These are phyloP conservation scores for Heterotis niloticus DNA, from an alignment of 2,113 vertebrate genomes.

Conservation along the genomic window DNA sequence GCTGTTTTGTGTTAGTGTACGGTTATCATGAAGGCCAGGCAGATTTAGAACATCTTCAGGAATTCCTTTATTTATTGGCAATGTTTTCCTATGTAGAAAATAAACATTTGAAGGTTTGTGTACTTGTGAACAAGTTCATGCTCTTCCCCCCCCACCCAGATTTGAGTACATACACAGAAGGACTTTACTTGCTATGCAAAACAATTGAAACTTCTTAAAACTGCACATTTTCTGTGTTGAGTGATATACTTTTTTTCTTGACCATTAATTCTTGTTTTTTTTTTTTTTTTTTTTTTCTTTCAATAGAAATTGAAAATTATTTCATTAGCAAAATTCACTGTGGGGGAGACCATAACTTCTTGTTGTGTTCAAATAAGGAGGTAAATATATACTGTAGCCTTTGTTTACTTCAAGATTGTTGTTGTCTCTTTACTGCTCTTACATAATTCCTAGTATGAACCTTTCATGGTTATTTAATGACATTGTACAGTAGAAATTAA, in stretches of 20 bases:
- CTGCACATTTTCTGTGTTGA: not conserved
- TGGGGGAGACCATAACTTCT: slow-evolving; percentile 92
- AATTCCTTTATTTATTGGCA: slow-evolving; percentile 1
- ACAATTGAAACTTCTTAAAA: not conserved
- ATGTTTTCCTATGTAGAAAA: not conserved
- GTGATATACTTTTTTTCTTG: not conserved
- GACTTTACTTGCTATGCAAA: not conserved
- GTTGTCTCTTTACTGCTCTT: not conserved
- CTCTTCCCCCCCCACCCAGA: not conserved
- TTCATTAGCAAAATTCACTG: slow-evolving; percentile 84
- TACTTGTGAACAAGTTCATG: not conserved
- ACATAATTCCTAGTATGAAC: not conserved
- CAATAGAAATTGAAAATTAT: slow-evolving; percentile 70
- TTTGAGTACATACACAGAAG: not conserved
- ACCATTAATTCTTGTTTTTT: not conserved
- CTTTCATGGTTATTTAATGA: not conserved
- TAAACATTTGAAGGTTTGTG: not conserved
- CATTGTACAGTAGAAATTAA: not conserved
- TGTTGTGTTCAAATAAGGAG: slow-evolving; percentile 79
- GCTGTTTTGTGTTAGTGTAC: no score
- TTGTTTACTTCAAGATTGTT: not conserved
- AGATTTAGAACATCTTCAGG: not conserved
- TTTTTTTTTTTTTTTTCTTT: slow-evolving; percentile 28
- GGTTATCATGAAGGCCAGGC: no score
- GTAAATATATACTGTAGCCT: slow-evolving; percentile 53